phyloP scores from a whole-genome alignment of 1,140 invertebrate genomes.

The Dolichoris vasculosae region DNA sequence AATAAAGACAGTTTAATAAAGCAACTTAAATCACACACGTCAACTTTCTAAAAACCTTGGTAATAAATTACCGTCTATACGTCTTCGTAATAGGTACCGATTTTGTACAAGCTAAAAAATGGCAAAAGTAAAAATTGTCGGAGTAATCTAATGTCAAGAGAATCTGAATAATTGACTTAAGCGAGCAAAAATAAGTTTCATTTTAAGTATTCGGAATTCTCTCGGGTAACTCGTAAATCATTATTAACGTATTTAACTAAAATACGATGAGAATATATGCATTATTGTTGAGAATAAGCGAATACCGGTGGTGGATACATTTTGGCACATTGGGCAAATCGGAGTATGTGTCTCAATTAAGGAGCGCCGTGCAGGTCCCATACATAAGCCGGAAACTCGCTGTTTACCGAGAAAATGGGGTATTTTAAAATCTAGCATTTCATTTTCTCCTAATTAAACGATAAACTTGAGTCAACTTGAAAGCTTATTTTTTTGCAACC shows the following conservation, averaged over 20 bases:
- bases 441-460: background rate
- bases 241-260: constrained; percentile 16
- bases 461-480: background rate
- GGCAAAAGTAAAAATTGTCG: background rate
- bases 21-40: background rate
- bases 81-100: too few species aligned
- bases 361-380: background rate
- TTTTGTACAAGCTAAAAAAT: too few species aligned
- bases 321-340: constrained; percentile 24
- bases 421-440: background rate
- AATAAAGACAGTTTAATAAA: background rate
- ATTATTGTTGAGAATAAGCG: constrained; percentile 27
- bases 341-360: constrained; percentile 34
- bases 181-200: background rate
- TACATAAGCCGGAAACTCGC: background rate
- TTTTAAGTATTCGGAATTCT: background rate
- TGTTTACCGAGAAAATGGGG: background rate
- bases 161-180: constrained; percentile 3
- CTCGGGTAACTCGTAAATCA: constrained; percentile 21
- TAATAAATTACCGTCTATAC: too few species aligned
- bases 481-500: background rate
- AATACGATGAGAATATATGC: background rate
- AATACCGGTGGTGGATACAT: background rate
- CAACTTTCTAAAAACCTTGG: background rate
- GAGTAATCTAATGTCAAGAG: background rate